phyloP scores from a whole-genome alignment of 1,140 invertebrate species.

The Eriosoma lanigerum region DNA sequence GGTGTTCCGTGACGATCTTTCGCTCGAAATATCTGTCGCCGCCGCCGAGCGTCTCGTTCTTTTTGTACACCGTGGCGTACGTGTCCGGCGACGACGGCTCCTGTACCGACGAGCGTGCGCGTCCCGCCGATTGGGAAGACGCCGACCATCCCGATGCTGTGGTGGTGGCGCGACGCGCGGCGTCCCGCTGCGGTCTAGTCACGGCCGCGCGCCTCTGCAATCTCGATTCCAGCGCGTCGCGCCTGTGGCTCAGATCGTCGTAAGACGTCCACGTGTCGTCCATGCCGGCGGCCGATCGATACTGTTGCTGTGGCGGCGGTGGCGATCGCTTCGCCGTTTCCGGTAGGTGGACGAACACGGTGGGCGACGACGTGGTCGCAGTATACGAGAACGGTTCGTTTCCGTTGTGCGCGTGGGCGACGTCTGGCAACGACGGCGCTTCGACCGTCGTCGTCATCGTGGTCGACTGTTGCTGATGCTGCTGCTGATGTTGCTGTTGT shows the following conservation, averaged over 20 bases:
- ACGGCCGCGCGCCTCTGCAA: slow-evolving; percentile 62
- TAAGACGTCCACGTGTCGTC: slow-evolving; percentile 54
- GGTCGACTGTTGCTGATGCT: slow-evolving; percentile 57
- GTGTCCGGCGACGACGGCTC: slow-evolving; percentile 16
- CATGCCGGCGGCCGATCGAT: slow-evolving; percentile 68
- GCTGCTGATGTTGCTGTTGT: slow-evolving; percentile 58
- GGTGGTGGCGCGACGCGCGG: slow-evolving; percentile 55
- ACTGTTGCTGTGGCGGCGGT: slow-evolving; percentile 62
- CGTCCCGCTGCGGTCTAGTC: slow-evolving; percentile 55
- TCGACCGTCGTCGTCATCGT: slow-evolving; percentile 4
- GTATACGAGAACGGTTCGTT: slow-evolving; percentile 77
- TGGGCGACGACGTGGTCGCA: slow-evolving; percentile 60
- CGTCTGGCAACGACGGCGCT: slow-evolving; percentile 50
- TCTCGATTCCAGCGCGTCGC: slow-evolving; percentile 73
- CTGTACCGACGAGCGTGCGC: slow-evolving; percentile 56
- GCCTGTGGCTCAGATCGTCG: slow-evolving; percentile 68
- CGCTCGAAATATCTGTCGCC: slow-evolving; percentile 58
- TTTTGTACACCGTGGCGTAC: slow-evolving; percentile 51
- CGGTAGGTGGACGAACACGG: slow-evolving; percentile 54
- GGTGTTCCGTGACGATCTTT: slow-evolving; percentile 48
- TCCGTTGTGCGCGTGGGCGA: slow-evolving; percentile 67
- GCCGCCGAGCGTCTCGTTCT: slow-evolving; percentile 54
- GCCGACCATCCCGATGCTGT: no score
- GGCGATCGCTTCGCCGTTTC: slow-evolving; percentile 55
- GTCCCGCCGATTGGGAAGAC: slow-evolving; percentile 51